These are phyloP conservation scores for Acrobasis suavella DNA, from an alignment of 2,888 invertebrate genomes.

Conservation along the genomic window DNA sequence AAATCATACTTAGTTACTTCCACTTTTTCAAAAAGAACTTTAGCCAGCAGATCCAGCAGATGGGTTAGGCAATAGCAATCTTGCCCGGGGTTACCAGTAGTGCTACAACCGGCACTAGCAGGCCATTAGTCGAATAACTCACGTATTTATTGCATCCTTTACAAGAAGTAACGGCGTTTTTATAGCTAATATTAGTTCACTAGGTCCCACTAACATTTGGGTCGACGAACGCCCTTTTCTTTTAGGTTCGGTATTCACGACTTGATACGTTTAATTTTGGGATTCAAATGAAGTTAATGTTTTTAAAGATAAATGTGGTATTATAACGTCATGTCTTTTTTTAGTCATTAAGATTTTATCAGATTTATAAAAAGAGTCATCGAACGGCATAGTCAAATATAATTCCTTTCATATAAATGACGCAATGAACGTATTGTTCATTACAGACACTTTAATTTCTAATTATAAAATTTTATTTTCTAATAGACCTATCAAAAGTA, in stretches of 20 bases:
- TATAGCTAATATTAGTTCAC: slow-evolving; percentile 47
- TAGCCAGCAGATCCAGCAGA: too few relatives aligned
- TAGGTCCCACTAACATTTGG: slow-evolving; percentile 44
- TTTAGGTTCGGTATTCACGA: slow-evolving; percentile 28
- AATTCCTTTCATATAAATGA: neutral
- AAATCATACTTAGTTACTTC: too few relatives aligned
- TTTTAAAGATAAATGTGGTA: too few relatives aligned
- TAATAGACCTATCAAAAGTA: slow-evolving; percentile 6
- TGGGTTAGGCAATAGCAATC: too few relatives aligned
- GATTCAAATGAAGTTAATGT: too few relatives aligned
- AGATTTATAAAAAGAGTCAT: too few relatives aligned
- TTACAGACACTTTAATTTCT: neutral
- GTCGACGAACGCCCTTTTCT: slow-evolving; percentile 54
- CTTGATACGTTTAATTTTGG: neutral
- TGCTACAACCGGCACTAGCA: neutral
- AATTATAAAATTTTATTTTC: slow-evolving; percentile 1
- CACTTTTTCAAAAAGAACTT: too few relatives aligned
- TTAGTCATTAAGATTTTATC: too few relatives aligned
- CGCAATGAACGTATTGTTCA: neutral
- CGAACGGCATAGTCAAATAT: too few relatives aligned
- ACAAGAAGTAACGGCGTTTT: slow-evolving; percentile 61
- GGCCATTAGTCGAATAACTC: slow-evolving; percentile 51
- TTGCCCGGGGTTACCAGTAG: too few relatives aligned
- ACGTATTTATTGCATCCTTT: slow-evolving; percentile 64
- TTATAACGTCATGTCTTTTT: too few relatives aligned